These are phyloP conservation scores for Pycnonotus jocosus DNA, from an alignment of 2,113 vertebrate genomes.

Conservation along the genomic window DNA sequence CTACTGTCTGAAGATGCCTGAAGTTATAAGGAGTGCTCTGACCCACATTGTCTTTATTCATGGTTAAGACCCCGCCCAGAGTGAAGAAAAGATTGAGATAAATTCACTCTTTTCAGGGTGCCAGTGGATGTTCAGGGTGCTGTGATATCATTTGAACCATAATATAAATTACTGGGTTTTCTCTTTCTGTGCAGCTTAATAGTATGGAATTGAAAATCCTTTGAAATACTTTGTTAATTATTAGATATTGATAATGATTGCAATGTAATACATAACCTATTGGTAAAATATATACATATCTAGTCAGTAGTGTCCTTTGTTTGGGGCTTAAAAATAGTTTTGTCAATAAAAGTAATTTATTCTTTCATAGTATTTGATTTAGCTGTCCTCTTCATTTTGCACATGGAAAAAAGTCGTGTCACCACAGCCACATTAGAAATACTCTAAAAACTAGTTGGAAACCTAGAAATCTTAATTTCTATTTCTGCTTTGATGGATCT, in stretches of 20 bases:
- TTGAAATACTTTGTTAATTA: neutral
- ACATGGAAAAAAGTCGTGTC: neutral
- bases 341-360: neutral
- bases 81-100: neutral
- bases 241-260: neutral
- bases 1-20: neutral
- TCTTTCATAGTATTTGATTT: neutral
- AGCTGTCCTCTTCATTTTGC: neutral
- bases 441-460: neutral
- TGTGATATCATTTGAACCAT: neutral
- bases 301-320: neutral
- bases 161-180: neutral
- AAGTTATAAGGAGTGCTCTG: neutral
- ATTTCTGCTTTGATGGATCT: neutral
- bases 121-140: neutral
- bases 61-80: neutral
- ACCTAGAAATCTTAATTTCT: neutral
- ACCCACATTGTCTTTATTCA: neutral
- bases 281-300: neutral
- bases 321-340: neutral
- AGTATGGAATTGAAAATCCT: neutral
- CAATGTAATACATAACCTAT: neutral
- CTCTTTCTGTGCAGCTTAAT: neutral
- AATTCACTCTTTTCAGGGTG: neutral
- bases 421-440: neutral